phyloP scores from a whole-genome alignment of 1,140 invertebrate genomes.

The Trichonephila clavata region DNA sequence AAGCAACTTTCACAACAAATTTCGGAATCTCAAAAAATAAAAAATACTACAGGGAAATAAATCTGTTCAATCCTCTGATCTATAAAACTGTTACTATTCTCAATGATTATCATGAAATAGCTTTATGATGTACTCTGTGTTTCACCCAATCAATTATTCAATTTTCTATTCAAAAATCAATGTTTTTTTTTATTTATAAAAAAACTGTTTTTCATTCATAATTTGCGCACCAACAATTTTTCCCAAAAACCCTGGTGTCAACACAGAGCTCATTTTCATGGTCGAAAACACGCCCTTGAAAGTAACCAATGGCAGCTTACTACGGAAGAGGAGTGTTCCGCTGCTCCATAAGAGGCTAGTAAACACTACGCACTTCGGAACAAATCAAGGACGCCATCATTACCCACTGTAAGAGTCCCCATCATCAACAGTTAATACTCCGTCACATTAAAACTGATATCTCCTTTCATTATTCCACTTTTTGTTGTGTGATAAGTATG shows the following conservation, averaged over 20 bases:
- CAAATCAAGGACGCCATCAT: background rate
- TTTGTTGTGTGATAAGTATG: background rate
- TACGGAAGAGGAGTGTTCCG: conserved; percentile 53
- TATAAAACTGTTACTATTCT: no score
- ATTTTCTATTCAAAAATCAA: background rate
- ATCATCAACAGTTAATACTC: background rate
- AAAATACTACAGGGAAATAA: no score
- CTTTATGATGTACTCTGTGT: no score
- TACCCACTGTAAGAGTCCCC: background rate
- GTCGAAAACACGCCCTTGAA: conserved; percentile 57
- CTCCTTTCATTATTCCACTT: conserved; percentile 12
- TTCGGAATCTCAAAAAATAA: no score
- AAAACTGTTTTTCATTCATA: background rate
- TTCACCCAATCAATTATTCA: no score
- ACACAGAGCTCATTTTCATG: conserved; percentile 8
- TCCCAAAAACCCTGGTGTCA: background rate
- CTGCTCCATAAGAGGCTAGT: background rate
- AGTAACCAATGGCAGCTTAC: conserved; percentile 16
- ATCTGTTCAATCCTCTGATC: no score
- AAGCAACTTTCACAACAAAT: no score
- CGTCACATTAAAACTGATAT: background rate
- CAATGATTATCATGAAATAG: no score
- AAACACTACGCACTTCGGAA: conserved; percentile 37
- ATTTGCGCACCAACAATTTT: background rate
- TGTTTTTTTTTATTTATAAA: background rate